Evolutionary conservation across 2,888 invertebrate genomes (phyloP), one percentile per base, ranked within the genome.

Genomic region (Ptilodon capucinus): DNA sequence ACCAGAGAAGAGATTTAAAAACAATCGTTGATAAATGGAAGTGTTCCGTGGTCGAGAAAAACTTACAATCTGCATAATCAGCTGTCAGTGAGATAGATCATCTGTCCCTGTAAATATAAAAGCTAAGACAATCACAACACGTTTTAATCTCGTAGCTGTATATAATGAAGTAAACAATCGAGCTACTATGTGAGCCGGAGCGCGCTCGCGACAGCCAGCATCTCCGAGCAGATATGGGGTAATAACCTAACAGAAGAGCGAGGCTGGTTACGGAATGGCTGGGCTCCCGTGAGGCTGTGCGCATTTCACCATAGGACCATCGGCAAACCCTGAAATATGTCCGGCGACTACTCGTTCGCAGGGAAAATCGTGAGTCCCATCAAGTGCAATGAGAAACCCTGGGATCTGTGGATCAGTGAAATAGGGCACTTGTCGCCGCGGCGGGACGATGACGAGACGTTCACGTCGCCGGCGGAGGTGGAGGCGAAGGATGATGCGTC

Each of bases 21-120:
- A 80, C 74, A 68, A 75, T 74, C 75, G 70, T 75, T 76, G 77
- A 78, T 85, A 79, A 74, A 87, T 89, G 85, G 82, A 89, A 85
- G 86, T 86, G 85, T 79, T 82, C 78, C 83, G 86, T 85, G 83
- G 78, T 81, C 76, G 74, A 86, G 87, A 86, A 91, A 90, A 91
- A 88, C 90, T 86, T 85, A 84, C 89, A 87, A 86, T 91, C 90
- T 89, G 88, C 91, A 91, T 91, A 91, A 91, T 91, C 91, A 91
- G 91, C 91, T 91, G 91, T 91, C 91, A 91, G 84, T 88, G 88
- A 91, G 84, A 85, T 81, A 87, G 86, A 91, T 91, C 91, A 91
- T 90, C 91, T 91, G 91, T 91, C 88, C 81, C 84, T 88, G 91
- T 91, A 91, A 90, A 91, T 91, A 91, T 86, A 84, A 89, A 87